phyloP scores from a whole-genome alignment of 2,888 invertebrate genomes.

The Melanophora roralis region DNA sequence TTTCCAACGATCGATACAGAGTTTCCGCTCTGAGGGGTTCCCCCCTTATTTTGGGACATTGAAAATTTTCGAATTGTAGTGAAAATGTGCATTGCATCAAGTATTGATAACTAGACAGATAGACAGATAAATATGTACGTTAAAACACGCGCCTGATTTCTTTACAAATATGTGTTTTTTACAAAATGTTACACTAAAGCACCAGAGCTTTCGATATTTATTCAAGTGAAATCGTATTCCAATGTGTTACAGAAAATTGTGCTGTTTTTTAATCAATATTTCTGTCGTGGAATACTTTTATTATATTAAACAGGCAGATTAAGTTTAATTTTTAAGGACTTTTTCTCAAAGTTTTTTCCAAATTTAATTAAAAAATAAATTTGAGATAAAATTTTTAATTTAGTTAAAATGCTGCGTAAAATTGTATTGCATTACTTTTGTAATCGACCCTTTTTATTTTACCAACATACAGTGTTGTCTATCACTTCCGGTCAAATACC shows the following conservation, averaged over 20 bases:
- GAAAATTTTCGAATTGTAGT: slow-evolving; percentile 14
- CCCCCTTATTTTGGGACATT: neutral
- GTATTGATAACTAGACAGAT: slow-evolving; percentile 22
- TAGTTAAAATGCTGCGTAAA: no score
- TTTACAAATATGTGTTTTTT: neutral
- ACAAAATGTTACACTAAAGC: slow-evolving; percentile 38
- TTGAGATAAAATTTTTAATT: no score
- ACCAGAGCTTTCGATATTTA: slow-evolving; percentile 7
- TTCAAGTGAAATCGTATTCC: neutral
- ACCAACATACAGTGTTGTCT: no score
- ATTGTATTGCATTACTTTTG: no score
- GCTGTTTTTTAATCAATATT: neutral
- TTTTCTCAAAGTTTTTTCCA: no score
- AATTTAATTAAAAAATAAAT: no score
- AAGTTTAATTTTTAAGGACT: neutral
- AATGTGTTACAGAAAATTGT: slow-evolving; percentile 4
- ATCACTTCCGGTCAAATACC: no score
- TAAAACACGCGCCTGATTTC: neutral
- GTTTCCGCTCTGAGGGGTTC: neutral
- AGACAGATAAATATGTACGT: neutral
- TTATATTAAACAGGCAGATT: no score
- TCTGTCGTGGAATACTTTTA: neutral
- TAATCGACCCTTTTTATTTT: no score
- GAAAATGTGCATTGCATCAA: slow-evolving; percentile 6
- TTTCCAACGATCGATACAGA: neutral